Evolutionary conservation across 2,113 vertebrate species (phyloP).

Genomic region (Atlantisia rogersi): DNA sequence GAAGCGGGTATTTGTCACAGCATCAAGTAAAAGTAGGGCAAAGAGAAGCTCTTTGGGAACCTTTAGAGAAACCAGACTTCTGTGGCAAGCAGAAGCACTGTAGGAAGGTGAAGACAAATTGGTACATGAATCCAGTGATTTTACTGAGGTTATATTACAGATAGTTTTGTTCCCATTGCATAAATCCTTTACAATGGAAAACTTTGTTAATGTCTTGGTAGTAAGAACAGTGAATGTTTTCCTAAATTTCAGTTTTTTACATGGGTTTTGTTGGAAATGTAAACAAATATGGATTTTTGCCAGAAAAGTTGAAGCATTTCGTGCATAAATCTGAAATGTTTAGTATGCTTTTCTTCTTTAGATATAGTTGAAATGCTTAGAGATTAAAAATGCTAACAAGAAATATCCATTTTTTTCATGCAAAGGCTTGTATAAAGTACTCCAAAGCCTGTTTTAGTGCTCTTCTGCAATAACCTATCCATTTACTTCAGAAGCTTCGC

Average conservation of each 20-base stretch:
- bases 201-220: neutral
- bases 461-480: neutral
- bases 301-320: neutral
- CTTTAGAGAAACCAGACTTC: neutral
- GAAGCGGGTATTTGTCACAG: neutral
- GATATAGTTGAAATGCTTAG: neutral
- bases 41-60: neutral
- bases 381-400: neutral
- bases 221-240: neutral
- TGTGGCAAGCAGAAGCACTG: neutral
- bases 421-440: neutral
- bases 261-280: neutral
- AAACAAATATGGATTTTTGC: neutral
- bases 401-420: neutral
- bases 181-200: neutral
- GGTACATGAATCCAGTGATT: neutral
- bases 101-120: neutral
- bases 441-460: neutral
- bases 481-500: slow-evolving; percentile 17
- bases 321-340: neutral
- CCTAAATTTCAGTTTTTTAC: neutral
- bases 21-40: neutral
- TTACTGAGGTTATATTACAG: neutral
- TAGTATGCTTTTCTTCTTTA: neutral
- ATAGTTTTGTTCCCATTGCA: neutral